Evolutionary conservation across 1,140 invertebrate genomes (phyloP).

Genomic region (Eurosta solidaginis): DNA sequence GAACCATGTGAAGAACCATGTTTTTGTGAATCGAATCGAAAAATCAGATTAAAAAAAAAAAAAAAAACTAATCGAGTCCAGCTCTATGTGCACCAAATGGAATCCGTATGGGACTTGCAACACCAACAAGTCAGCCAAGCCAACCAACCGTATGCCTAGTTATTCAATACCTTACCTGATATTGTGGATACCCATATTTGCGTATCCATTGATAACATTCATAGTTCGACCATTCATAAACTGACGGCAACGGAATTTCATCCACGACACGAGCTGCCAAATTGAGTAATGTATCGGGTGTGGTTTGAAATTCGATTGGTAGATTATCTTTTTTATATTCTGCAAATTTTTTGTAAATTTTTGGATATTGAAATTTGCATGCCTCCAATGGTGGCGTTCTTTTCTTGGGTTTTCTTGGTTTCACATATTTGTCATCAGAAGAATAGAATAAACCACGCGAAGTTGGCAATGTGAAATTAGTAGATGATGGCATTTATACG

Average conservation of each 20-base stretch:
- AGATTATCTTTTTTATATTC: constrained; percentile 35
- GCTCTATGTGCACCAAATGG: no score
- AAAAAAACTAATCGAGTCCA: no score
- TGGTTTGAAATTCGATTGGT: constrained; percentile 42
- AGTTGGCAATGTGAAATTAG: no score
- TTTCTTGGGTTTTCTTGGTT: neutral
- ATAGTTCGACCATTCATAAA: constrained; percentile 50
- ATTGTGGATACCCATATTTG: constrained; percentile 49
- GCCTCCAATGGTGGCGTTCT: neutral
- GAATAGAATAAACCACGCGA: neutral
- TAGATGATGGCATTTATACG: no score
- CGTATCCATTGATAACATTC: constrained; percentile 48
- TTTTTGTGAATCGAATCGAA: no score
- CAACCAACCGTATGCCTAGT: no score
- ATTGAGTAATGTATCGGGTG: constrained; percentile 48
- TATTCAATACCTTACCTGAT: constrained; percentile 47
- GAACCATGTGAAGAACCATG: no score
- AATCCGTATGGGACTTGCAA: no score
- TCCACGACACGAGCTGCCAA: constrained; percentile 46
- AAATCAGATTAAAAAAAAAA: no score
- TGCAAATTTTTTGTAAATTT: neutral
- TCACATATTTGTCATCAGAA: constrained; percentile 33
- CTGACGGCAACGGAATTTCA: constrained; percentile 42
- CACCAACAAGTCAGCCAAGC: no score
- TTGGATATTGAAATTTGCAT: neutral